Conservation (phyloP, 2,113 vertebrate genomes). For the Otolemur garnettii region DNA sequence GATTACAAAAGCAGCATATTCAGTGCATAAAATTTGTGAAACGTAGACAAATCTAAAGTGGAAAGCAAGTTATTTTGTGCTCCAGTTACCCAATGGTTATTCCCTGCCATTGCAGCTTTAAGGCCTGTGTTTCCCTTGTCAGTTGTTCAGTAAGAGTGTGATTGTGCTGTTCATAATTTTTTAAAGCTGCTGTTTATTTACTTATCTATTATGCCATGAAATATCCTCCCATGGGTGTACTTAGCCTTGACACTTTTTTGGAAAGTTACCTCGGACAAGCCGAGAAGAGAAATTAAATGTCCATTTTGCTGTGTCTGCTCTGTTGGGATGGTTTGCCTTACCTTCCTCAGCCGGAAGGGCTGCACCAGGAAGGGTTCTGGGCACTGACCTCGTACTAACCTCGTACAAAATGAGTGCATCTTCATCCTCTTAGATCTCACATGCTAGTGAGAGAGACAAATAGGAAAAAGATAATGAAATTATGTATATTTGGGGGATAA, state of each 20-base stretch:
- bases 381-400: no score
- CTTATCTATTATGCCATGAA: not conserved
- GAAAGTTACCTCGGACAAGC: not conserved
- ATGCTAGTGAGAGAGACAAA: not conserved
- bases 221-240: not conserved
- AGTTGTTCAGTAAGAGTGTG: not conserved
- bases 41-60: not conserved
- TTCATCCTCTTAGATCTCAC: not conserved
- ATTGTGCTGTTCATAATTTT: not conserved
- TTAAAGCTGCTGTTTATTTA: not conserved
- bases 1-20: not conserved
- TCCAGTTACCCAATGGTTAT: not conserved
- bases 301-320: not conserved
- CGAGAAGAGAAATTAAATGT: not conserved
- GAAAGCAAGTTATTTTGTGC: not conserved
- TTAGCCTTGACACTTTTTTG: not conserved
- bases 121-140: not conserved
- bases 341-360: not conserved
- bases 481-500: not conserved
- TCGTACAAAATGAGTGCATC: not conserved
- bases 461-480: not conserved
- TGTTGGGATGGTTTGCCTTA: not conserved
- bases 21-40: not conserved
- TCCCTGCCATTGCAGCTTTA: rapidly evolving
- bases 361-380: not conserved